Evolutionary conservation across 2,888 invertebrate genomes (phyloP).

Genomic region (Andrena bicolor): DNA sequence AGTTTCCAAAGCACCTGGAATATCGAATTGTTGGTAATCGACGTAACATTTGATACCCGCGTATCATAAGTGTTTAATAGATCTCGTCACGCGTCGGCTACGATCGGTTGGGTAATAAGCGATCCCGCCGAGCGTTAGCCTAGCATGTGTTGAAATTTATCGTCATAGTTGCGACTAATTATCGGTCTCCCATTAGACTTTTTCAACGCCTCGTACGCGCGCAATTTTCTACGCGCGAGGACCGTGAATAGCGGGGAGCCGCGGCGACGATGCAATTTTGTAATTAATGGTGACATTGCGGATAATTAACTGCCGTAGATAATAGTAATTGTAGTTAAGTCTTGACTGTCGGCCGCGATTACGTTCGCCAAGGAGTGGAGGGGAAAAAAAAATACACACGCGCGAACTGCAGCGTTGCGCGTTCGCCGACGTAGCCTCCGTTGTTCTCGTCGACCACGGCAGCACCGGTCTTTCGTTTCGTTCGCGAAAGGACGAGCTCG

Average conservation of each 20-base stretch:
- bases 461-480: slow-evolving; percentile 16
- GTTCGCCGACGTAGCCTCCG: slow-evolving; percentile 8
- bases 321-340: slow-evolving; percentile 79
- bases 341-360: slow-evolving; percentile 49
- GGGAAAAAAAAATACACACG: slow-evolving; percentile 12
- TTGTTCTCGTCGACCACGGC: slow-evolving; percentile 11
- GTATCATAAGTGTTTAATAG: not conserved
- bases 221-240: slow-evolving; percentile 57
- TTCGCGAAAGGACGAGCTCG: slow-evolving; percentile 12
- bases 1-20: not conserved
- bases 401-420: slow-evolving; percentile 24
- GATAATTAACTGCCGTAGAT: slow-evolving; percentile 80
- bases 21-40: not conserved
- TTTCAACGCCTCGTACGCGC: slow-evolving; percentile 48
- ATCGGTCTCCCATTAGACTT: slow-evolving; percentile 57
- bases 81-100: slow-evolving; percentile 8
- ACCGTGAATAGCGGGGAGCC: slow-evolving; percentile 4
- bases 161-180: slow-evolving; percentile 46
- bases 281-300: slow-evolving; percentile 82
- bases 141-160: slow-evolving; percentile 53
- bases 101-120: slow-evolving; percentile 40
- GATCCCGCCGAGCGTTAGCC: slow-evolving; percentile 4
- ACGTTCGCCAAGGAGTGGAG: slow-evolving; percentile 34
- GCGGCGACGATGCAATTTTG: slow-evolving; percentile 77
- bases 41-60: not conserved